Percentiles rank a stretch among this genome's conserved stretches.
Evolutionary conservation across 2,113 vertebrate species (phyloP).

Genomic region (Conger conger): DNA sequence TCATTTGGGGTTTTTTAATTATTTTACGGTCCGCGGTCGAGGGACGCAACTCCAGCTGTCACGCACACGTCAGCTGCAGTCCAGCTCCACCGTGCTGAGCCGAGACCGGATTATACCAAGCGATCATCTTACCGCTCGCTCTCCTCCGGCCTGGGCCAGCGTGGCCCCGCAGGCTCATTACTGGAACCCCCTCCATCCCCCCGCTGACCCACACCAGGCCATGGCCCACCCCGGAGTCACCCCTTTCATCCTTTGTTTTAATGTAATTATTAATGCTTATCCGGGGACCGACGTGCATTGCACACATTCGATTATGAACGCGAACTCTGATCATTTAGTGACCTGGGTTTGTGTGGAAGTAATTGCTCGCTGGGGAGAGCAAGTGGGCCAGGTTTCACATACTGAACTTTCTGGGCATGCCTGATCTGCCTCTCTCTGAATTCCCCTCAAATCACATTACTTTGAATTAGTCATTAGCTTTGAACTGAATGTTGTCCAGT

Average conservation of each 20-base stretch:
- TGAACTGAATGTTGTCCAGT: no score
- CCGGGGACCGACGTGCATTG: not conserved
- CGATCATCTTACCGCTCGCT: constrained; percentile 77
- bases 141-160: not conserved
- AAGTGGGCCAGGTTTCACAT: no score
- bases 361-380: no score
- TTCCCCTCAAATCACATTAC: no score
- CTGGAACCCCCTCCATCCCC: not conserved
- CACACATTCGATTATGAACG: not conserved
- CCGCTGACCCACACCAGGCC: constrained; percentile 2
- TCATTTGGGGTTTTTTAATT: constrained; percentile 66
- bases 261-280: not conserved
- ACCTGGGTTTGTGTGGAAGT: no score
- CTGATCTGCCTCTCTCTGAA: no score
- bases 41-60: constrained; percentile 79
- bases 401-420: no score
- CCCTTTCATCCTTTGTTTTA: not conserved
- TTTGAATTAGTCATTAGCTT: no score
- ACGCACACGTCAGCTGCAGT: constrained; percentile 77
- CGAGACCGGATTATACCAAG: constrained; percentile 86
- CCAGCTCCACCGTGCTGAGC: constrained; percentile 78
- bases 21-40: constrained; percentile 75
- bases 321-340: no score
- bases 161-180: not conserved
- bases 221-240: not conserved